These are phyloP conservation scores for Harpagoxenus sublaevis DNA, from an alignment of 2,888 invertebrate genomes.

Conservation along the genomic window DNA sequence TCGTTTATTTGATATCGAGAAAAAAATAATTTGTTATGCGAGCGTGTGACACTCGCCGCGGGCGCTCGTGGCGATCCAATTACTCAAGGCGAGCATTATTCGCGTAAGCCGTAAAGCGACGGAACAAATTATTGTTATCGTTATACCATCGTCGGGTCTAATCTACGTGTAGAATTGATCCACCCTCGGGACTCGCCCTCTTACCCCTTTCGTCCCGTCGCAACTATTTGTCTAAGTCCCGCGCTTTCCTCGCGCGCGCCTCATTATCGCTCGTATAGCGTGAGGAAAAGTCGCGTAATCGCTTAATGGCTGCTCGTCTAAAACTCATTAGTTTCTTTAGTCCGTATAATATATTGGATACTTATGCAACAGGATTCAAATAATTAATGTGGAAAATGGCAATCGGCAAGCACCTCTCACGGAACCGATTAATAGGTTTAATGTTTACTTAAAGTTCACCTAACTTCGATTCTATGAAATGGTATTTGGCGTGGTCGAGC, in stretches of 20 bases:
- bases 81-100: constrained; percentile 42
- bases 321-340: constrained; percentile 47
- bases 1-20: background rate
- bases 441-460: constrained; percentile 10
- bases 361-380: constrained; percentile 38
- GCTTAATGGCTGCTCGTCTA: constrained; percentile 43
- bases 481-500: background rate
- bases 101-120: constrained; percentile 22
- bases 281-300: constrained; percentile 50
- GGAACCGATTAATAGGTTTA: constrained; percentile 23
- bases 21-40: constrained; percentile 20
- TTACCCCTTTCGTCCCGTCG: background rate
- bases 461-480: background rate
- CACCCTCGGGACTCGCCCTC: constrained; percentile 13
- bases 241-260: constrained; percentile 23
- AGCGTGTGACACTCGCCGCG: no score
- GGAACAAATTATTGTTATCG: constrained; percentile 52
- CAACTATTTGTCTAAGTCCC: constrained; percentile 51
- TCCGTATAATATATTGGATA: constrained; percentile 37
- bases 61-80: constrained; percentile 32
- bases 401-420: constrained; percentile 9
- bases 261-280: constrained; percentile 42
- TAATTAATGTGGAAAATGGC: constrained; percentile 41
- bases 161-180: constrained; percentile 54
- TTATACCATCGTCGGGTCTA: constrained; percentile 37